Base-by-base conservation (phyloP, 2,888 invertebrate species). In the Zygaena filipendulae region DNA sequence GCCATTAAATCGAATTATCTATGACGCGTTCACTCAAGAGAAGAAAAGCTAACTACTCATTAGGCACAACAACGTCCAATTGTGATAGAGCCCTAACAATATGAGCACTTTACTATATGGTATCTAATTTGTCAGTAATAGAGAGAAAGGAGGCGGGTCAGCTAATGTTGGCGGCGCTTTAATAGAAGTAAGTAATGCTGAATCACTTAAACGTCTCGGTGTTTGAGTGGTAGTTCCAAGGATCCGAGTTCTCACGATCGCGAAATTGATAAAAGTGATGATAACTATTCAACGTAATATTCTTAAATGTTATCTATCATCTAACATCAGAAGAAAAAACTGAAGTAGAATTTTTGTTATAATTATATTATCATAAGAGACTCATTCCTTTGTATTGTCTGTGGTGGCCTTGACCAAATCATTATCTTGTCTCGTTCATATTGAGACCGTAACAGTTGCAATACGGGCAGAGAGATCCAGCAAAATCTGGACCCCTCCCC, bases 1-100 rank as follows among this genome's bases (percentile, higher is more conserved):
- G 45, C 70, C 70, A 74, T 75, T 69, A 77, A 70, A 77, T 69
- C 58, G 63, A 75, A 75, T 79, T 77, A 75, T 68, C 68, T 72
- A 68, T 69, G 75, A 75, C 72, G 69, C 52, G 64, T 70, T 69
- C 70, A 69, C 66, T 74, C 63, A 52, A n/a, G 50, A 52, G 43
- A 45, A 63, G 66, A 71, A 67, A 71, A 66, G 60, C 61, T 64
- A 69, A 72, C 75, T 71, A 62, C 63, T 67, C 69, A 72, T 77
- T 75, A 72, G 36, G 34, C 34, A 35, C 52, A 51, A 49, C 51
- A n/a, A 47, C 43, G 52, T 46, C 71, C 62, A 59, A 13, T 8
- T 3, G 36, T 28, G 4, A 1, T 11, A 35, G 62, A 59, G n/a
- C 61, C 41, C 23, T 29, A 7, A 19, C n/a, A 16, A 22, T 19